A percentile compares a stretch with the other conserved stretches of the same genome.
Conservation (phyloP, 2,888 invertebrate species). For the Lithophane leautieri region DNA sequence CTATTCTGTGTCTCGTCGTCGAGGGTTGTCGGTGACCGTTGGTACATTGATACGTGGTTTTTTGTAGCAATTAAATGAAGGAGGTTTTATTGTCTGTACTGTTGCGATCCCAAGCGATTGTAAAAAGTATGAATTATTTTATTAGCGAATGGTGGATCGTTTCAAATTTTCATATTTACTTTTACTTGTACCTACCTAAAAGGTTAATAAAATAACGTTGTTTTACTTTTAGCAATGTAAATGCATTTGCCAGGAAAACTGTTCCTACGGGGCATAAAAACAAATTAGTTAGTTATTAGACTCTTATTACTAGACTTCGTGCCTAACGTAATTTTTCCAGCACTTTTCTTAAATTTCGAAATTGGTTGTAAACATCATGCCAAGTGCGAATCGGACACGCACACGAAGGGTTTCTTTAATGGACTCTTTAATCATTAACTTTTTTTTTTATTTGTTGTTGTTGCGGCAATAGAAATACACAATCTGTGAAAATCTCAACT, state of each 20-base stretch:
- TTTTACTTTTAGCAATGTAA: not conserved
- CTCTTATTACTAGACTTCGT: not conserved
- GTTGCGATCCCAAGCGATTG: conserved; percentile 49
- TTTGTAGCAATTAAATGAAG: conserved; percentile 62
- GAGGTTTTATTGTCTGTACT: conserved; percentile 54
- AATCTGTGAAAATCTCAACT: too few species aligned
- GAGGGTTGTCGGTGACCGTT: conserved; percentile 47
- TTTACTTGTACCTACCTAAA: too few species aligned
- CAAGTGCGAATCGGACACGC: too few species aligned
- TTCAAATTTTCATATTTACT: conserved; percentile 2
- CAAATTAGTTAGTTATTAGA: too few species aligned
- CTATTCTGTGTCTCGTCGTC: conserved; percentile 31
- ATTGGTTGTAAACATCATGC: too few species aligned
- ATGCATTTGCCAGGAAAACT: not conserved
- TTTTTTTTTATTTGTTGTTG: too few species aligned
- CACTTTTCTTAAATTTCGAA: not conserved
- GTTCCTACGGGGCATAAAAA: too few species aligned
- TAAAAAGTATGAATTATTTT: conserved; percentile 44
- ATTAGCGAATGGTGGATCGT: conserved; percentile 6
- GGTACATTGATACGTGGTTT: conserved; percentile 56
- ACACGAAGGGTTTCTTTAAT: too few species aligned
- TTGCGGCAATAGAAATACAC: too few species aligned
- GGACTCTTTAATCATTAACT: too few species aligned
- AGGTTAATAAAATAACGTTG: conserved; percentile 1
- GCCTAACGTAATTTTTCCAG: not conserved